Percentiles rank a stretch among this genome's conserved stretches.
phyloP scores from a whole-genome alignment of 1,140 invertebrate genomes.

The Glossosoma conforme region DNA sequence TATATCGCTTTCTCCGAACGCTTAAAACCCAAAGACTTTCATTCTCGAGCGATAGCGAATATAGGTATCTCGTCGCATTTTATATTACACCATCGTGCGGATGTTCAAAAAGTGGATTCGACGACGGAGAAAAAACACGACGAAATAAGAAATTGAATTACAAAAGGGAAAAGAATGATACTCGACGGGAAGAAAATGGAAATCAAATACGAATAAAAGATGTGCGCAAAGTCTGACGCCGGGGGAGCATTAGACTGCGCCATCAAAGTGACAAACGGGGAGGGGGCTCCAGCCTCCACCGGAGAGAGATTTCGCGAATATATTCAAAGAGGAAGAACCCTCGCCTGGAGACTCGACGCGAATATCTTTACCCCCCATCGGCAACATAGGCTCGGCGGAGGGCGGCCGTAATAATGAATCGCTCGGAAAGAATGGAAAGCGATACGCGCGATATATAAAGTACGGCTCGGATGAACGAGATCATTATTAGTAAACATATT shows the following conservation, averaged over 20 bases:
- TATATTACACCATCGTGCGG: no score
- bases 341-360: no score
- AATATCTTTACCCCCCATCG: no score
- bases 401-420: background rate
- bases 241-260: constrained; percentile 5
- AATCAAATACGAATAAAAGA: background rate
- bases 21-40: no score
- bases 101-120: no score
- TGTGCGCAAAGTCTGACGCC: background rate
- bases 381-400: background rate
- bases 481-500: background rate
- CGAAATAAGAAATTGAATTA: background rate
- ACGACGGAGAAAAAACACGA: no score
- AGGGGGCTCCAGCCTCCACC: background rate
- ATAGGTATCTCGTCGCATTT: no score
- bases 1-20: no score
- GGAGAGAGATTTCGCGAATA: constrained; percentile 2
- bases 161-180: background rate
- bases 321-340: no score
- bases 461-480: background rate
- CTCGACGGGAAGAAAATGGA: background rate
- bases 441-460: background rate
- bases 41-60: no score
- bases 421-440: background rate
- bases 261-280: constrained; percentile 3